Evolutionary conservation across 2,113 vertebrate genomes (phyloP).

Genomic region (Thunnus thynnus): DNA sequence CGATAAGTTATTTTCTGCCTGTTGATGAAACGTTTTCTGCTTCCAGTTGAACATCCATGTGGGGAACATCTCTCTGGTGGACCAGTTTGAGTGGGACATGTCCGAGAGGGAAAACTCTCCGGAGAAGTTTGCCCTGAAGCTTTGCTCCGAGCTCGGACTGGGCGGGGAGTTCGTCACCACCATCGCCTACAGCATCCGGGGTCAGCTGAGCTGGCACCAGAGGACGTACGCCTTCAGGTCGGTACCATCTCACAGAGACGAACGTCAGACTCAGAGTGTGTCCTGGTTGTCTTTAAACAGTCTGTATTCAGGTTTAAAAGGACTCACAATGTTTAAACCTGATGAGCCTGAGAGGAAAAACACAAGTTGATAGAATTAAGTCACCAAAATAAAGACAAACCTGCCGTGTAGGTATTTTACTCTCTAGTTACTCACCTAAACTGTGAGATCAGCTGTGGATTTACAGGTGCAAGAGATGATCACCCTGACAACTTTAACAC

Average conservation of each 20-base stretch:
- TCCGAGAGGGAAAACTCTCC: slow-evolving; percentile 99
- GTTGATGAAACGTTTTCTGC: not conserved
- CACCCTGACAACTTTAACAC: too few relatives aligned
- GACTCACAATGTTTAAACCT: too few relatives aligned
- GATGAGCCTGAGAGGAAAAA: too few relatives aligned
- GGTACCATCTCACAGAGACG: not conserved
- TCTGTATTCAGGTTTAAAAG: too few relatives aligned
- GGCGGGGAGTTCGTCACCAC: slow-evolving; percentile 99
- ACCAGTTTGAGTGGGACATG: slow-evolving; percentile 99
- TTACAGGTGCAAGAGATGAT: too few relatives aligned
- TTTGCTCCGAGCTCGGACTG: slow-evolving; percentile 97
- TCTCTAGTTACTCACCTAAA: too few relatives aligned
- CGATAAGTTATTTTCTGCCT: too few relatives aligned
- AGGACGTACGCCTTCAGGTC: slow-evolving; percentile 99
- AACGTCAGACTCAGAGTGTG: too few relatives aligned
- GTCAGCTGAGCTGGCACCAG: slow-evolving; percentile 99
- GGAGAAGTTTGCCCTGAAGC: slow-evolving; percentile 97
- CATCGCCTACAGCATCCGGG: slow-evolving; percentile 98
- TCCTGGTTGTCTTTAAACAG: not conserved
- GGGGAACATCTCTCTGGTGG: slow-evolving; percentile 98
- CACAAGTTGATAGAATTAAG: too few relatives aligned
- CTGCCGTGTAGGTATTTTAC: too few relatives aligned
- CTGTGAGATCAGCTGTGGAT: too few relatives aligned
- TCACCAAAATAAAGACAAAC: too few relatives aligned
- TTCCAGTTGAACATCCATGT: slow-evolving; percentile 96